These are phyloP conservation scores for Diaphora mendica DNA, from an alignment of 2,888 invertebrate genomes.

Conservation along the genomic window DNA sequence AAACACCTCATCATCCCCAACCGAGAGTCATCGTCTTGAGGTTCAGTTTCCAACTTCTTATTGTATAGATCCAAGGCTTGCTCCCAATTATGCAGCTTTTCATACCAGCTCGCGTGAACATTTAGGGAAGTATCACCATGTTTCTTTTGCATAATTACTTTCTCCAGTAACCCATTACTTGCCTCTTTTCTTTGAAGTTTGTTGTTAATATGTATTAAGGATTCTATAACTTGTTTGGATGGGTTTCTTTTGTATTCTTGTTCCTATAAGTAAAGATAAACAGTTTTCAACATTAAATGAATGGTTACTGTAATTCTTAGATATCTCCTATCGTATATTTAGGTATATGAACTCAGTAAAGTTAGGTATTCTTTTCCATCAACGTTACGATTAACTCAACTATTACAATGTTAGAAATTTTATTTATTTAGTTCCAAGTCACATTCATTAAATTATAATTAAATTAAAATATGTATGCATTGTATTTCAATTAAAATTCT, in stretches of 20 bases:
- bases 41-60: conserved; percentile 89
- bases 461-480: too few relatives aligned
- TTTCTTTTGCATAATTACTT: conserved; percentile 93
- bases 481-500: neutral
- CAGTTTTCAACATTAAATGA: neutral
- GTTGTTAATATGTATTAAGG: conserved; percentile 98
- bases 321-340: neutral
- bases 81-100: conserved; percentile 99
- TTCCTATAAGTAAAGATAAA: conserved; percentile 84
- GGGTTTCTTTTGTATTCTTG: conserved; percentile 93
- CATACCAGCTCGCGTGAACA: conserved; percentile 96
- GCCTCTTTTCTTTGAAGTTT: conserved; percentile 99
- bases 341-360: neutral
- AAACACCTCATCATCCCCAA: conserved; percentile 98
- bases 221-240: conserved; percentile 94
- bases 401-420: neutral
- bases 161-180: conserved; percentile 96
- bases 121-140: conserved; percentile 86
- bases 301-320: neutral
- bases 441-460: too few relatives aligned
- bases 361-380: neutral
- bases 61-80: conserved; percentile 96
- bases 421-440: too few relatives aligned
- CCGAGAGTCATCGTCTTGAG: conserved; percentile 91
- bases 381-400: neutral